phyloP scores from a whole-genome alignment of 1,140 invertebrate genomes.

The Belonocnema kinseyi region DNA sequence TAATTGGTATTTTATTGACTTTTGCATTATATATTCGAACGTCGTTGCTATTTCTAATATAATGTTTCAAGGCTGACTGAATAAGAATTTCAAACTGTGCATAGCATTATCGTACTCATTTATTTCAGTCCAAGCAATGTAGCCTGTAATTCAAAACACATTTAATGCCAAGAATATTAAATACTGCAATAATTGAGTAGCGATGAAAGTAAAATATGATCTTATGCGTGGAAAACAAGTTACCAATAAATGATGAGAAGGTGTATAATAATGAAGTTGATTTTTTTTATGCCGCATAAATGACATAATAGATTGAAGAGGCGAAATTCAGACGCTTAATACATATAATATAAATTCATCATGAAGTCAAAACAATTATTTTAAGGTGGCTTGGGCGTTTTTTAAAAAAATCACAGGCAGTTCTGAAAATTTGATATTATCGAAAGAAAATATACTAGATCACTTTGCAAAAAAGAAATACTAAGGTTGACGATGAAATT shows the following conservation, averaged over 20 bases:
- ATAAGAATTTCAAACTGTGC: conserved; percentile 24
- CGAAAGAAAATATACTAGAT: too few species aligned
- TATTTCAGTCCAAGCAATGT: conserved; percentile 14
- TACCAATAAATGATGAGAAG: neutral
- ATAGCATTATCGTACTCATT: neutral
- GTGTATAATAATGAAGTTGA: neutral
- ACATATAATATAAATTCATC: too few species aligned
- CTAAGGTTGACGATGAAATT: too few species aligned
- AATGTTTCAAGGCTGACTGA: conserved; percentile 25
- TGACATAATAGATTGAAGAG: too few species aligned
- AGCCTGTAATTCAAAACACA: conserved; percentile 24
- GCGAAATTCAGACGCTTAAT: too few species aligned
- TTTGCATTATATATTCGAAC: conserved; percentile 6
- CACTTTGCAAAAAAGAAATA: too few species aligned
- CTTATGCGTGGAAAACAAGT: conserved; percentile 6
- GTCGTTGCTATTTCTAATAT: conserved; percentile 8
- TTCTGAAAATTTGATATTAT: too few species aligned
- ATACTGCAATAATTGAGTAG: conserved; percentile 5
- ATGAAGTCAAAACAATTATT: too few species aligned
- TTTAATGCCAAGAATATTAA: conserved; percentile 25
- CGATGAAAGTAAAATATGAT: conserved; percentile 26
- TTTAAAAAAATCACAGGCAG: too few species aligned
- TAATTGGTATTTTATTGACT: conserved; percentile 25
- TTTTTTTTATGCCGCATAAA: neutral
- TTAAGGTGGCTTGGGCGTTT: too few species aligned